These are phyloP conservation scores for Sparidentex hasta DNA, from an alignment of 2,797 vertebrate species.

Conservation along the genomic window DNA sequence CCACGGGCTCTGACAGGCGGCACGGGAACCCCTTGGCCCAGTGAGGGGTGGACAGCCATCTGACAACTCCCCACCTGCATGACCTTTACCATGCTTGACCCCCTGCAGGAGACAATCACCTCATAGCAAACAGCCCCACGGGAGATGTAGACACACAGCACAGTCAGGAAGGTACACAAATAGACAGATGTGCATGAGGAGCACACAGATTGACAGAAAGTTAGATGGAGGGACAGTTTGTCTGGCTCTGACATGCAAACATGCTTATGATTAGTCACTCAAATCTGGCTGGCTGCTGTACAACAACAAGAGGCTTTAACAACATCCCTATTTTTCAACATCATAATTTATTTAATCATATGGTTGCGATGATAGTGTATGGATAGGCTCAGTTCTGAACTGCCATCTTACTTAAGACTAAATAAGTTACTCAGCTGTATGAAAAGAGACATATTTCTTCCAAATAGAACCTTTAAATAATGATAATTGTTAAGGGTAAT, in stretches of 20 bases:
- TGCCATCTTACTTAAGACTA: neutral
- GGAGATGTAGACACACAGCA: conserved; percentile 70
- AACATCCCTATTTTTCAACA: neutral
- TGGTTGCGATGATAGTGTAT: neutral
- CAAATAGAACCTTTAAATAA: too few relatives aligned
- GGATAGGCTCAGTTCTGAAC: neutral
- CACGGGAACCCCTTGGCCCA: conserved; percentile 73
- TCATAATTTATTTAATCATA: conserved; percentile 5
- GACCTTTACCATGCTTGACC: conserved; percentile 88
- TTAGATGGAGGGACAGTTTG: conserved; percentile 16
- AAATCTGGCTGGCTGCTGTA: neutral
- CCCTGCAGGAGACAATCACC: conserved; percentile 83
- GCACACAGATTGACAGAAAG: conserved; percentile 40
- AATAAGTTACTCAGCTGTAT: neutral
- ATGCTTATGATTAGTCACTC: conserved; percentile 21
- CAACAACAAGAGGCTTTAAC: neutral
- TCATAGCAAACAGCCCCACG: conserved; percentile 75
- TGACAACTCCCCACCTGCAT: conserved; percentile 86
- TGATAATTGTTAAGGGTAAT: too few relatives aligned
- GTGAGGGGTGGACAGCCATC: conserved; percentile 77
- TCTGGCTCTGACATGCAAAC: conserved; percentile 15
- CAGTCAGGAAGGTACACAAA: conserved; percentile 46
- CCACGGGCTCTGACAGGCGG: conserved; percentile 74
- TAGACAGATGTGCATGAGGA: conserved; percentile 23
- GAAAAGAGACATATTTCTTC: neutral